Percentiles rank a stretch among this genome's conserved stretches.
phyloP scores from a whole-genome alignment of 2,797 vertebrate genomes.

The Orestias chungarensis region DNA sequence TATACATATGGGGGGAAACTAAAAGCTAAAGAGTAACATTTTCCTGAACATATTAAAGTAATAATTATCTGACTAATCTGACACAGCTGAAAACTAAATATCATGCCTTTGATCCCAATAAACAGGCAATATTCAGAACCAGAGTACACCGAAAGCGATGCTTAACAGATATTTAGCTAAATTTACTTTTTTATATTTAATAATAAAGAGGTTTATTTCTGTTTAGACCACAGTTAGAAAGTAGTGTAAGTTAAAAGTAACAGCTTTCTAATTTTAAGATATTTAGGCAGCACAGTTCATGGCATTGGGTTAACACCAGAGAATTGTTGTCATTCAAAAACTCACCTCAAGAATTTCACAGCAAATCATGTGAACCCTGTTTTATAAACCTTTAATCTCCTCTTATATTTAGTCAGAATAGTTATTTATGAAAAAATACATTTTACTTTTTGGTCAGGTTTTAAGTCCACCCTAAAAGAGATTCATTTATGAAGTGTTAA shows the following conservation, averaged over 20 bases:
- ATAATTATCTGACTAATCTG: conserved; percentile 1
- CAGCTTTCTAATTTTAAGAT: neutral
- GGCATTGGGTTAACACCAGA: neutral
- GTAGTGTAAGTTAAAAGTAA: neutral
- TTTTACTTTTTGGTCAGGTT: neutral
- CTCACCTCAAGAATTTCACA: neutral
- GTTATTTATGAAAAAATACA: neutral
- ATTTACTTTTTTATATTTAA: neutral
- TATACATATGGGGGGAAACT: neutral
- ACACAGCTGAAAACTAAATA: neutral
- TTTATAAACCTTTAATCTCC: neutral
- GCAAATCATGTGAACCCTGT: neutral
- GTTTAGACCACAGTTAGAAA: neutral
- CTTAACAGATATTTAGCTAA: neutral
- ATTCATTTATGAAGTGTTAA: neutral
- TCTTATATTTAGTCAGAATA: neutral
- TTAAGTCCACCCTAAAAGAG: neutral
- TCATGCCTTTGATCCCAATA: neutral
- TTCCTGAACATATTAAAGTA: neutral
- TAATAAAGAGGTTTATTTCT: neutral
- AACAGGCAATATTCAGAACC: neutral
- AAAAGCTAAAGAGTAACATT: neutral
- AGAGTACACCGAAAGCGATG: neutral
- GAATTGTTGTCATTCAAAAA: neutral
- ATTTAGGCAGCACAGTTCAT: neutral